Conservation (phyloP, 1,140 invertebrate species). For the Trichonephila clavata region DNA sequence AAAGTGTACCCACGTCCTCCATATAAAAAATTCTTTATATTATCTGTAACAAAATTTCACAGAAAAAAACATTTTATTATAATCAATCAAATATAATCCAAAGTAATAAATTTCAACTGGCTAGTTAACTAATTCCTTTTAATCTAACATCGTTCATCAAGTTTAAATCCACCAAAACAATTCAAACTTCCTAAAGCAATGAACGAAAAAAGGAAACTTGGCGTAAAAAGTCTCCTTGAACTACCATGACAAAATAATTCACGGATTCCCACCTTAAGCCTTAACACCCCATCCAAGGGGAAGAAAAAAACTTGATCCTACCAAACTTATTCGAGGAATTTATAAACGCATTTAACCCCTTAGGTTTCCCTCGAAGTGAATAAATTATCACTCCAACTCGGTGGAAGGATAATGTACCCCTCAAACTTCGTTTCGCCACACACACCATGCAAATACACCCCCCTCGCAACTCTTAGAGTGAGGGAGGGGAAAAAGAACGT, state of each 20-base stretch:
- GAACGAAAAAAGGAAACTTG: neutral
- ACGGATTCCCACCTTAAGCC: neutral
- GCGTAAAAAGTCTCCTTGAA: neutral
- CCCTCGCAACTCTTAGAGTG: neutral
- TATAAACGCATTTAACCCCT: constrained; percentile 64
- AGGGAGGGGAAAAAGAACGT: neutral
- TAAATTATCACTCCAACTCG: constrained; percentile 74
- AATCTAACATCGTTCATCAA: no score
- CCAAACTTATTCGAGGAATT: constrained; percentile 55
- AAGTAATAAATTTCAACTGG: no score
- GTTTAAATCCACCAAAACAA: neutral
- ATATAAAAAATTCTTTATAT: no score
- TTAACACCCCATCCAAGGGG: neutral
- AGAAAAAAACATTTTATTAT: no score
- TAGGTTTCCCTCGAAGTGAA: constrained; percentile 56
- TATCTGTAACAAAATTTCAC: no score
- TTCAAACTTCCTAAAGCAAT: neutral
- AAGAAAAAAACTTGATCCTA: constrained; percentile 19
- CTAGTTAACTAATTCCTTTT: no score
- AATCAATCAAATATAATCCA: no score
- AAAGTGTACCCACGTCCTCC: no score
- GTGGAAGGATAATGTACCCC: constrained; percentile 60
- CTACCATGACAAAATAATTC: constrained; percentile 34
- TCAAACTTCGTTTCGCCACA: constrained; percentile 34
- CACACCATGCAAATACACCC: constrained; percentile 56